These are phyloP conservation scores for Nebria brevicollis DNA, from an alignment of 2,888 invertebrate species.

Conservation along the genomic window DNA sequence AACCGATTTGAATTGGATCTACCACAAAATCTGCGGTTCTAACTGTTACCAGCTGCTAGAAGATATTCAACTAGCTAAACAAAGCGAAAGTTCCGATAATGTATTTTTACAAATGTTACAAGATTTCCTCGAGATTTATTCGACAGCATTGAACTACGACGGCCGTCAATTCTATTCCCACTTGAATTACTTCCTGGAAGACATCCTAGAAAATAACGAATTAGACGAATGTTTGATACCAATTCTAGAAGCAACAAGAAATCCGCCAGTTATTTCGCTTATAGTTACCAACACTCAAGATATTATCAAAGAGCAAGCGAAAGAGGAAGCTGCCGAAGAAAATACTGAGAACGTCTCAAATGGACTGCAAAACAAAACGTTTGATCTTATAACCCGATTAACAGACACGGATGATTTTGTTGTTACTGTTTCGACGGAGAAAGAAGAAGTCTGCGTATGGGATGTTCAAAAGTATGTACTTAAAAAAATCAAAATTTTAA, in stretches of 20 bases:
- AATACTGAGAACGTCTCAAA: conserved; percentile 7
- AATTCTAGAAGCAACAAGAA: conserved; percentile 64
- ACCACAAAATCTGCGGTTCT: conserved; percentile 81
- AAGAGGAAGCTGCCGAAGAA: conserved; percentile 48
- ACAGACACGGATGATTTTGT: conserved; percentile 76
- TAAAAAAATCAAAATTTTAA: conserved; percentile 46
- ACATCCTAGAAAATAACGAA: conserved; percentile 57
- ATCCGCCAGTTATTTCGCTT: conserved; percentile 71
- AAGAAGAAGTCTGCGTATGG: conserved; percentile 85
- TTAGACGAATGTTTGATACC: conserved; percentile 56
- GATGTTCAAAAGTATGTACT: conserved; percentile 69
- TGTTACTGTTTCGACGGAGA: conserved; percentile 77
- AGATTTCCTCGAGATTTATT: conserved; percentile 76
- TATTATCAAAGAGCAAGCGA: conserved; percentile 29
- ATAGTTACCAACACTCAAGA: conserved; percentile 65
- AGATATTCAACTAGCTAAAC: conserved; percentile 71
- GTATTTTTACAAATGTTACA: conserved; percentile 69
- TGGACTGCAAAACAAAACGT: conserved; percentile 59
- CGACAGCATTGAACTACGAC: conserved; percentile 80
- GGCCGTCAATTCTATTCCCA: conserved; percentile 85
- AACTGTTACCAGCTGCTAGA: conserved; percentile 80
- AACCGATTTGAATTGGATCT: conserved; percentile 81
- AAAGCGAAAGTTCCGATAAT: conserved; percentile 62
- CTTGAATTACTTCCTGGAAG: conserved; percentile 66
- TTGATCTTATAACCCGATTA: conserved; percentile 72